Conservation (phyloP, 1,140 invertebrate species). For the Ladona fulva region DNA sequence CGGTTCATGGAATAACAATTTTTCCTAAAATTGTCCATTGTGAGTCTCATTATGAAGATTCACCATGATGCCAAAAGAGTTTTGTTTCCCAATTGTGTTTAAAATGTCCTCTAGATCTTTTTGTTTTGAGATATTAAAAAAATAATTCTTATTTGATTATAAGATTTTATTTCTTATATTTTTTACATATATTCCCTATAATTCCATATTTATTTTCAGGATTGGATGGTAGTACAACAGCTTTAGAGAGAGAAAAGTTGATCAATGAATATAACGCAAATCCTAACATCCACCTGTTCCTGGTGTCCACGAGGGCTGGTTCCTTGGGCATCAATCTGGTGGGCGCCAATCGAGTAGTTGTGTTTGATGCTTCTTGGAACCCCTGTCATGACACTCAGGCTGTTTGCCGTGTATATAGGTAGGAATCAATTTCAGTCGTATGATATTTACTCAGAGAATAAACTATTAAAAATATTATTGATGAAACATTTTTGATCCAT, state of each 20-base stretch:
- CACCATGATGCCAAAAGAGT: too few species aligned
- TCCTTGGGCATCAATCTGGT: constrained; percentile 96
- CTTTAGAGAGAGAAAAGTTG: constrained; percentile 86
- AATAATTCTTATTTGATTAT: too few species aligned
- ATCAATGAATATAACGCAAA: constrained; percentile 96
- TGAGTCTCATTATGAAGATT: too few species aligned
- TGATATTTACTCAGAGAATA: neutral
- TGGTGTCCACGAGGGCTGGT: constrained; percentile 95
- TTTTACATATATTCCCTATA: neutral
- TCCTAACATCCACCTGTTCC: constrained; percentile 78
- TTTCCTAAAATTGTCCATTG: too few species aligned
- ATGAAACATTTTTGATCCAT: constrained; percentile 19
- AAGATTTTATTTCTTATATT: neutral
- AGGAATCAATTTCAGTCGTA: constrained; percentile 10
- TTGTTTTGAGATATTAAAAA: too few species aligned
- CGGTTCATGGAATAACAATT: too few species aligned
- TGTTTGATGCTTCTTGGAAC: constrained; percentile 99
- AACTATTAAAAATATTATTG: too few species aligned
- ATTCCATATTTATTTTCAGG: constrained; percentile 40
- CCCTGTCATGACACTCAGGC: constrained; percentile 99
- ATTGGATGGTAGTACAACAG: constrained; percentile 90
- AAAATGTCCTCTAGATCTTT: constrained; percentile 13
- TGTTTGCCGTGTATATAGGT: constrained; percentile 91
- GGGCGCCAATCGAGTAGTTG: constrained; percentile 93
- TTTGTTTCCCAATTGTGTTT: constrained; percentile 17